phyloP scores from a whole-genome alignment of 2,888 invertebrate species.

The Xanthorhoe designata region DNA sequence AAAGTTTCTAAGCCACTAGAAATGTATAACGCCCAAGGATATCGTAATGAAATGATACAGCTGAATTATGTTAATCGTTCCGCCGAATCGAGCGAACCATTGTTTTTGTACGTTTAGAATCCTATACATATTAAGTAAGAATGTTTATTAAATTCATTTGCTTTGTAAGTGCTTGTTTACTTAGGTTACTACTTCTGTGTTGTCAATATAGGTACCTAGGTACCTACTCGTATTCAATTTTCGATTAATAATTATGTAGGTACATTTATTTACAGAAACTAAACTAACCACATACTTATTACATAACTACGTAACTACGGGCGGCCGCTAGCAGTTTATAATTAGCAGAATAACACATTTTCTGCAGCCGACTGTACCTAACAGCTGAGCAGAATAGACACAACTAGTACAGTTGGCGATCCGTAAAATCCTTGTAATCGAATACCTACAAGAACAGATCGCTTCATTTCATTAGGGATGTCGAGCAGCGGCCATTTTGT shows the following conservation, averaged over 20 bases:
- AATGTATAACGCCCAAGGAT: conserved; percentile 37
- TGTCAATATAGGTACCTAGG: no score
- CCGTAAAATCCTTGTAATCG: conserved; percentile 50
- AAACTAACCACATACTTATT: no score
- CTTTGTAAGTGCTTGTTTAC: neutral
- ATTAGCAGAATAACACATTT: no score
- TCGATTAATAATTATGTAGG: no score
- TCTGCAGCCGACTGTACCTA: neutral
- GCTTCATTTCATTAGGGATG: conserved; percentile 56
- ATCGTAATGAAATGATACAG: conserved; percentile 39
- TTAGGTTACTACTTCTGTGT: no score
- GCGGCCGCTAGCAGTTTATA: no score
- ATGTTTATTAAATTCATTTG: neutral
- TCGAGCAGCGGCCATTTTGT: conserved; percentile 18
- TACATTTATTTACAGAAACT: no score
- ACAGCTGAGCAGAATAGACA: neutral
- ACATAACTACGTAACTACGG: no score
- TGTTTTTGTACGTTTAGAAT: conserved; percentile 8
- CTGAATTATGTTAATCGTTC: conserved; percentile 36
- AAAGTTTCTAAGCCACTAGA: conserved; percentile 8
- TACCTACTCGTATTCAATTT: no score
- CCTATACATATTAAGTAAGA: no score
- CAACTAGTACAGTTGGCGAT: conserved; percentile 23
- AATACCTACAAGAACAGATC: conserved; percentile 50
- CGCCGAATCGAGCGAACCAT: conserved; percentile 11